Evolutionary conservation across 2,797 vertebrate species (phyloP).

Genomic region (Vultur gryphus): DNA sequence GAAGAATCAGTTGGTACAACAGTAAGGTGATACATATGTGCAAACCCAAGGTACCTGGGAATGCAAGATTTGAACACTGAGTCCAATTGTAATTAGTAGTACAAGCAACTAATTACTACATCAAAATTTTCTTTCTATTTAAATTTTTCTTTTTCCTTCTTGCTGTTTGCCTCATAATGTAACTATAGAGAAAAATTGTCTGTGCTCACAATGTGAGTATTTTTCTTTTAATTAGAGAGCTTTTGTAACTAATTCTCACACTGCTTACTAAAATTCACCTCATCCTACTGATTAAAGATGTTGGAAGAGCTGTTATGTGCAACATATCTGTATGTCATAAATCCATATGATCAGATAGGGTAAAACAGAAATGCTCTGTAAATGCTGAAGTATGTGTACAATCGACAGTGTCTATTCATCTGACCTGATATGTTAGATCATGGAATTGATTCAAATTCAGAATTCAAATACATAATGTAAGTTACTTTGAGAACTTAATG

Average conservation of each 20-base stretch:
- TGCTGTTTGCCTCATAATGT: not conserved
- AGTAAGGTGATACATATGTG: not conserved
- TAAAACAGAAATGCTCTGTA: not conserved
- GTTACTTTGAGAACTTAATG: not conserved
- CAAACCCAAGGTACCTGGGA: not conserved
- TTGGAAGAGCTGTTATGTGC: not conserved
- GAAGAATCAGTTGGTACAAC: not conserved
- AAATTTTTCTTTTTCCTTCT: not conserved
- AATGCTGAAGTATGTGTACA: not conserved
- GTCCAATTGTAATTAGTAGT: not conserved
- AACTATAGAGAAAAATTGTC: not conserved
- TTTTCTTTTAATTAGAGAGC: not conserved
- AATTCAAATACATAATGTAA: not conserved
- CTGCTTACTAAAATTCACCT: constrained; percentile 7
- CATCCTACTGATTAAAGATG: not conserved
- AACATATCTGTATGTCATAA: not conserved
- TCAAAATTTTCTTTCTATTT: not conserved
- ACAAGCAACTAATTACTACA: not conserved
- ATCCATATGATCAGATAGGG: not conserved
- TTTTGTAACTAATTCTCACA: not conserved
- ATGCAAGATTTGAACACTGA: not conserved
- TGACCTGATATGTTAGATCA: not conserved
- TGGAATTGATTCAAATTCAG: not conserved
- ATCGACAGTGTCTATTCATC: not conserved
- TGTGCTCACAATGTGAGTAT: not conserved